phyloP scores from a whole-genome alignment of 2,113 vertebrate genomes.

The Empidonax traillii region DNA sequence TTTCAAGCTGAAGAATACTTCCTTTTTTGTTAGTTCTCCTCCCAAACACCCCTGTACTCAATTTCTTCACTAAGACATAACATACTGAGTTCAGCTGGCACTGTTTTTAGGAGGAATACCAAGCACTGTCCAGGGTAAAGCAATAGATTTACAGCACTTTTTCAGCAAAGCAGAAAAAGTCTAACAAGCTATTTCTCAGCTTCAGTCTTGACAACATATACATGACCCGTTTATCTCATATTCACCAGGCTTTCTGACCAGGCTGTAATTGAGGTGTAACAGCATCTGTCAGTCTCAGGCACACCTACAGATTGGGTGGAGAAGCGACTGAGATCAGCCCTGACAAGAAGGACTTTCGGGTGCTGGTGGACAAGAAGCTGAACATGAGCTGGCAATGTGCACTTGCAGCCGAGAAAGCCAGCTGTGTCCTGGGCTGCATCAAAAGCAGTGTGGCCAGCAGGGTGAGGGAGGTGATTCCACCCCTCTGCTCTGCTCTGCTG shows the following conservation, averaged over 20 bases:
- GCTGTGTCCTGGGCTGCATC: fast-evolving
- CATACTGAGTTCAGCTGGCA: background rate
- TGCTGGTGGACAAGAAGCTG: background rate
- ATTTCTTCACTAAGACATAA: background rate
- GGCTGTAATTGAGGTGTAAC: background rate
- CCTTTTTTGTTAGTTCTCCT: background rate
- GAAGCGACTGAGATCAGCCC: background rate
- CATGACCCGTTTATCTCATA: background rate
- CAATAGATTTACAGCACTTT: background rate
- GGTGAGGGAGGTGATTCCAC: fast-evolving
- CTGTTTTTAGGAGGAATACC: background rate
- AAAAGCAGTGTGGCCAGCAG: fast-evolving
- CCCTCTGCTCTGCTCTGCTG: background rate
- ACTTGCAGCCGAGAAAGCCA: background rate
- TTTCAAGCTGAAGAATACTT: background rate
- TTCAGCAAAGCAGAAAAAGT: background rate
- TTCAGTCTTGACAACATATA: background rate
- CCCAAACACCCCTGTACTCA: background rate
- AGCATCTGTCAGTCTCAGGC: background rate
- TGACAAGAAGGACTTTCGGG: background rate
- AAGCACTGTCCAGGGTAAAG: background rate
- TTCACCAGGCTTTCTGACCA: background rate
- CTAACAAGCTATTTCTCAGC: background rate
- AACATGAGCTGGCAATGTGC: background rate
- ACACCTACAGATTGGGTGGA: background rate